Base-by-base conservation (phyloP, 2,888 invertebrate species). In the Drosophila mulleri region DNA sequence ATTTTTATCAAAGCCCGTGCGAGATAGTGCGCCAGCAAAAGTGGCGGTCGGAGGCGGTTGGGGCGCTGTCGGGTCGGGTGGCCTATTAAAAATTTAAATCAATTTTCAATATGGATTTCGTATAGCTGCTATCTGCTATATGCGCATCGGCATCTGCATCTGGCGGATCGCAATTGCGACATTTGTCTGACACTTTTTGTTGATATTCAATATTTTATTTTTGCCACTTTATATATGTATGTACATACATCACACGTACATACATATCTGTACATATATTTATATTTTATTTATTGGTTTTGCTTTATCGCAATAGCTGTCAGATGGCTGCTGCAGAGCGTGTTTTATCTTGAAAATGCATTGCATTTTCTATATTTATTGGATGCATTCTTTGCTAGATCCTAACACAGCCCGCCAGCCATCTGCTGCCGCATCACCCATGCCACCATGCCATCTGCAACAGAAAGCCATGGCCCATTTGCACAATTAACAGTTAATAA, bases 51-150 rank as follows among this genome's bases (percentile, higher is more conserved):
- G 57, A 48, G 65, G 60, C 53, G 75, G 63, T 9, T 5, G 0
- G 35, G 35, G 35, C 0, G 12, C 4, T 39, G 32, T 23, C 9
- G n/a, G 11, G 26, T 12, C 18, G 57, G 57, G 16, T 16, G 71
- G 80, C 84, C 89, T 89, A 87, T 89, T 89, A 87, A 87, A 89
- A 78, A 87, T 87, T 87, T 81, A 87, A 87, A 89, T 87, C 86
- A 87, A 87, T 87, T 86, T 86, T 80, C 88, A 83, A 86, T 85
- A 84, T 84, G 88, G 88, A 87, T 88, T 86, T 72, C 74, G 66
- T 57, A 78, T 67, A 70, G 50, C 79, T 67, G 54, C 66, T 63
- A 78, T 75, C 41, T 41, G 41, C 41, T 53, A 82, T 58, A 82
- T 70, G 72, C 63, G 65, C 73, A 67, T 57, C 67, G 72, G 63